phyloP scores from a whole-genome alignment of 2,113 vertebrate genomes.

The Girardinichthys multiradiatus region DNA sequence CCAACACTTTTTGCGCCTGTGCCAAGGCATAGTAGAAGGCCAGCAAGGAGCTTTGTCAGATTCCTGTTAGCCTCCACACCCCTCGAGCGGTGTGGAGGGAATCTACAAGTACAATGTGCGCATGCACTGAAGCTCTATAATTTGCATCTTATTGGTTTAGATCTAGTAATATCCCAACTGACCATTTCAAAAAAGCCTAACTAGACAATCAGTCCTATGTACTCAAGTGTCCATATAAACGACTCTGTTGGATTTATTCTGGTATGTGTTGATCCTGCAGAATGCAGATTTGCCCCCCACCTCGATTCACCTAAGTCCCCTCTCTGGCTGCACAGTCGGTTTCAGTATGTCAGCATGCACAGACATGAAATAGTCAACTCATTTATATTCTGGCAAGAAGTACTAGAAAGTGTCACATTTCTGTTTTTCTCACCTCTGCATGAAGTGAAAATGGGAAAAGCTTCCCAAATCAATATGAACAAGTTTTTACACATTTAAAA shows the following conservation, averaged over 20 bases:
- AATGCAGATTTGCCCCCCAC: constrained; percentile 28
- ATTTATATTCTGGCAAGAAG: constrained; percentile 58
- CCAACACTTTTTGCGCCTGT: constrained; percentile 39
- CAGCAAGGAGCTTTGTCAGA: constrained; percentile 36
- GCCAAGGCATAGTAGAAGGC: constrained; percentile 41
- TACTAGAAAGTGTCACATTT: constrained; percentile 47
- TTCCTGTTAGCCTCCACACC: constrained; percentile 13
- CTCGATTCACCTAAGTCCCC: neutral
- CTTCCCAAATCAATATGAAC: constrained; percentile 1
- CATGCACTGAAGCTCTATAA: neutral
- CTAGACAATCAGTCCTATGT: constrained; percentile 36
- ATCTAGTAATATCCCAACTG: neutral
- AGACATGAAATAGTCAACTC: constrained; percentile 28
- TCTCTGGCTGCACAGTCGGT: constrained; percentile 15
- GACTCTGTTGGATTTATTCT: constrained; percentile 53
- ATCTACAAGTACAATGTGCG: neutral
- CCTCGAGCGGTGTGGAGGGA: constrained; percentile 2
- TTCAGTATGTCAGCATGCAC: constrained; percentile 32
- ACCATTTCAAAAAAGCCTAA: constrained; percentile 24
- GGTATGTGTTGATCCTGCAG: constrained; percentile 56
- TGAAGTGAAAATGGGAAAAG: constrained; percentile 35
- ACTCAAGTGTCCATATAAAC: constrained; percentile 42
- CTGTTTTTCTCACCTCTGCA: constrained; percentile 48
- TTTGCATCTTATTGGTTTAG: constrained; percentile 1
- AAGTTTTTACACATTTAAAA: neutral